Evolutionary conservation across 2,888 invertebrate species (phyloP), one percentile per base, ranked within the genome.

Genomic region (Tenthredo distinguenda): DNA sequence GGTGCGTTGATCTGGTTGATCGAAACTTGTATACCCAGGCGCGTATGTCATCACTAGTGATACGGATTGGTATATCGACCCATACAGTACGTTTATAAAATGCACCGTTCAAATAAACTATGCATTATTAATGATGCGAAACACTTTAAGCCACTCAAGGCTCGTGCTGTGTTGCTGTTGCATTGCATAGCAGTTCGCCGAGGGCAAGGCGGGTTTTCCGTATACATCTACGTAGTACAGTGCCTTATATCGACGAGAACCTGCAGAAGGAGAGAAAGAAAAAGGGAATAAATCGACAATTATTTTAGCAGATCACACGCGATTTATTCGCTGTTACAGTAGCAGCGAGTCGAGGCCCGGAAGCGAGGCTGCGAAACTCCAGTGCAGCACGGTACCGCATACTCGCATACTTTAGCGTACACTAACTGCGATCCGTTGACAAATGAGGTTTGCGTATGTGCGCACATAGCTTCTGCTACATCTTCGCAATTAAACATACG

Each of bases 381-480:
- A 15, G 47, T 47, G 12, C 15, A 4, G 21, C 43, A 2, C 9
- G 1, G 31, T 50, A 50, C 50, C 50, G 50, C 55, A 55, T 55
- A 55, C 55, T 21, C 77, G 31, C 34, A 74, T 77, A 77, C 50
- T 77, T 77, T 18, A 18, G 31, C 50, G 50, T 77, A 9, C 55
- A 55, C 55, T 77, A 77, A 77, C 77, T 77, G 77, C 77, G 31
- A 34, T 77, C n/a, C 31, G 31, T 34, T 77, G 77, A 77, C 77
- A 77, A 77, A 77, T 77, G 50, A 77, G 50, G 26, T 50, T 55
- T 55, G n/a, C 7, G 77, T 77, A 77, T 77, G 26, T 34, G 50
- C 18, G 9, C 50, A 9, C 47, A 50, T 55, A 34, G 50, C 26
- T 21, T 55, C 31, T 55, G 18, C 31, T 47, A 34, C 55, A 47